Conservation (phyloP, 2,797 vertebrate species). For the Macroramphosus scolopax region DNA sequence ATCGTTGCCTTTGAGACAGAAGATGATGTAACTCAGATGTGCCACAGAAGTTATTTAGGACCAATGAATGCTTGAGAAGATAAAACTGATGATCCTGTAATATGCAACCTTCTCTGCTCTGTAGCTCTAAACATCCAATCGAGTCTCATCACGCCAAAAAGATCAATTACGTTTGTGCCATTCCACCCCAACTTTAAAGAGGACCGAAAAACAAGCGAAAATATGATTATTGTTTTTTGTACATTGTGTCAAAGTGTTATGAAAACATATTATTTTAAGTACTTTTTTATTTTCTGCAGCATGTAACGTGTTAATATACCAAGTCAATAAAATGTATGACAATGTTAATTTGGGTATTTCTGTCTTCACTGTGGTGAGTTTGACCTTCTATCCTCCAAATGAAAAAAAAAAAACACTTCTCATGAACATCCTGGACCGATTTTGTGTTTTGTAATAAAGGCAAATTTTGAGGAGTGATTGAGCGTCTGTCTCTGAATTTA, state of each 20-base stretch:
- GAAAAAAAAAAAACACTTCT: too few relatives aligned
- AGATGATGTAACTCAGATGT: too few relatives aligned
- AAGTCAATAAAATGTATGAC: constrained; percentile 89
- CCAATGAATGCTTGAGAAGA: not conserved
- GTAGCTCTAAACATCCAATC: constrained; percentile 8
- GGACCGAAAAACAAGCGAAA: not conserved
- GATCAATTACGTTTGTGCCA: constrained; percentile 17
- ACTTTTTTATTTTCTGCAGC: constrained; percentile 78
- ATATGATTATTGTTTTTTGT: constrained; percentile 7
- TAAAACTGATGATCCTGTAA: constrained; percentile 10
- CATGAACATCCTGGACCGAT: not conserved
- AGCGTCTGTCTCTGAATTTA: too few relatives aligned
- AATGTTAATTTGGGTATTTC: constrained; percentile 27
- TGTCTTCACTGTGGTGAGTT: not conserved
- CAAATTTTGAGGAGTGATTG: too few relatives aligned
- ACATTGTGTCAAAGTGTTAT: constrained; percentile 33
- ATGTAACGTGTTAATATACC: constrained; percentile 89
- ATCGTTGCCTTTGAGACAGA: too few relatives aligned
- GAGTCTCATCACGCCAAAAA: constrained; percentile 23
- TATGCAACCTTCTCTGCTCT: constrained; percentile 31
- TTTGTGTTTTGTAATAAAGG: constrained; percentile 2
- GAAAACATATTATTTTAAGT: constrained; percentile 70
- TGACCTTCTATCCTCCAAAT: too few relatives aligned
- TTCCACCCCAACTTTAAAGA: constrained; percentile 1
- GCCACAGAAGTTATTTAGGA: not conserved